These are phyloP conservation scores for Scaptomyza pallida DNA, from an alignment of 1,140 invertebrate genomes.

Conservation along the genomic window DNA sequence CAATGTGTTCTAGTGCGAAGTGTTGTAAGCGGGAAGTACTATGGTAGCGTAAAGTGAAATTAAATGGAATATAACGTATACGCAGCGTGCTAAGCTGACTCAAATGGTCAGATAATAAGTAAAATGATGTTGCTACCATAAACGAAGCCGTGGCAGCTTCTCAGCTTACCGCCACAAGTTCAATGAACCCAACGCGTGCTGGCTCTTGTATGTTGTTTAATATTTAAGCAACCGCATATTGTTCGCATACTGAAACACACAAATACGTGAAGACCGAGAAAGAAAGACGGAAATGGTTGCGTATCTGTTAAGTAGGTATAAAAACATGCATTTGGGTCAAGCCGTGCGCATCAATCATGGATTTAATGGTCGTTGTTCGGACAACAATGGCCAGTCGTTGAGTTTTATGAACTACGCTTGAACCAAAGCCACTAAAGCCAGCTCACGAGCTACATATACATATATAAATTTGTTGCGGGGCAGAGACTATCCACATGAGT, in stretches of 20 bases:
- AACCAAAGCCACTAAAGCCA: conserved; percentile 48
- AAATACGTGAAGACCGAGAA: conserved; percentile 31
- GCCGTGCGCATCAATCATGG: conserved; percentile 75
- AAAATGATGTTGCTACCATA: conserved; percentile 39
- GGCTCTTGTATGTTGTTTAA: conserved; percentile 19
- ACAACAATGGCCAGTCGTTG: conserved; percentile 52
- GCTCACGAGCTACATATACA: not conserved
- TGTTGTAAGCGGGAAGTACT: conserved; percentile 35
- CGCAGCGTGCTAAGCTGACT: conserved; percentile 55
- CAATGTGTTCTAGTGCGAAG: conserved; percentile 55
- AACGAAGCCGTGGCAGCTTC: conserved; percentile 27
- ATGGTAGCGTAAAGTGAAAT: conserved; percentile 64
- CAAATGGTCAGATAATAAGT: conserved; percentile 69
- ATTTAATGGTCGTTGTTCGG: conserved; percentile 60
- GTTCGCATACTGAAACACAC: conserved; percentile 1
- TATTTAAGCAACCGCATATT: conserved; percentile 35
- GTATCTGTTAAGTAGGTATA: conserved; percentile 68
- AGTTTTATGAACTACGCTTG: conserved; percentile 58
- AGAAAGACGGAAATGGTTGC: conserved; percentile 16
- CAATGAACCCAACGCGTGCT: conserved; percentile 30
- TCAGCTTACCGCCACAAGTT: conserved; percentile 25
- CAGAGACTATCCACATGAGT: conserved; percentile 22
- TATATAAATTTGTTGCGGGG: conserved; percentile 2
- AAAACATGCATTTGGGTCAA: conserved; percentile 80
- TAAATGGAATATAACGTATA: conserved; percentile 72